Percentiles rank a stretch among this genome's conserved stretches.
These are phyloP conservation scores for Girardinichthys multiradiatus DNA, from an alignment of 2,113 vertebrate species.

Conservation along the genomic window DNA sequence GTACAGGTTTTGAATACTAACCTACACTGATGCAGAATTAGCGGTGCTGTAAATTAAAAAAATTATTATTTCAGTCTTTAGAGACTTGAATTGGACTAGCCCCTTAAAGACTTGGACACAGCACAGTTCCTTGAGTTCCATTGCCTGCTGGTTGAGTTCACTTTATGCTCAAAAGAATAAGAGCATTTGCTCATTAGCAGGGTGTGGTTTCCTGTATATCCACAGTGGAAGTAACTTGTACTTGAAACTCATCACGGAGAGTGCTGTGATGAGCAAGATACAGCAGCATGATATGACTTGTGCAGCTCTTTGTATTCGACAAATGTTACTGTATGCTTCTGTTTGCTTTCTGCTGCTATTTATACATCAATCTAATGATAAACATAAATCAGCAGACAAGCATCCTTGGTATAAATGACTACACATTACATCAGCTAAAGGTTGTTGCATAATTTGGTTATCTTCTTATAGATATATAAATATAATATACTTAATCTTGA, in stretches of 20 bases:
- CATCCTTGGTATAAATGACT: background rate
- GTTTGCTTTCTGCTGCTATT: constrained; percentile 10
- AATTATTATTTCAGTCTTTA: background rate
- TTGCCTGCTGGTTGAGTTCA: background rate
- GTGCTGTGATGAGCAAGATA: constrained; percentile 22
- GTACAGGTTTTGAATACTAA: background rate
- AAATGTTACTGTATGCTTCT: background rate
- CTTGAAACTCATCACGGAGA: constrained; percentile 42
- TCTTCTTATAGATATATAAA: constrained; percentile 16
- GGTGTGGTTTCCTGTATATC: constrained; percentile 56
- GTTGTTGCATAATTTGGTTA: constrained; percentile 23
- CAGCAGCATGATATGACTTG: background rate
- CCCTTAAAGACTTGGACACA: background rate
- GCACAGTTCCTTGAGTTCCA: background rate
- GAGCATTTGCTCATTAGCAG: constrained; percentile 44
- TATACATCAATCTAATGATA: constrained; percentile 8
- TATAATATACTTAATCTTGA: constrained; percentile 12
- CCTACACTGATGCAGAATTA: background rate
- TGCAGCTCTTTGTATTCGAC: background rate
- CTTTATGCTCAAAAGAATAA: constrained; percentile 19
- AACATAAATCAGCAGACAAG: background rate
- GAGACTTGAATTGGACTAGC: background rate
- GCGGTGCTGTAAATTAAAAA: background rate
- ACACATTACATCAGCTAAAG: background rate
- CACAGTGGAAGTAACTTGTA: constrained; percentile 29